A percentile compares a stretch with the other conserved stretches of the same genome.
These are phyloP conservation scores for Caracal caracal DNA, from an alignment of 2,113 vertebrate species.

Conservation along the genomic window DNA sequence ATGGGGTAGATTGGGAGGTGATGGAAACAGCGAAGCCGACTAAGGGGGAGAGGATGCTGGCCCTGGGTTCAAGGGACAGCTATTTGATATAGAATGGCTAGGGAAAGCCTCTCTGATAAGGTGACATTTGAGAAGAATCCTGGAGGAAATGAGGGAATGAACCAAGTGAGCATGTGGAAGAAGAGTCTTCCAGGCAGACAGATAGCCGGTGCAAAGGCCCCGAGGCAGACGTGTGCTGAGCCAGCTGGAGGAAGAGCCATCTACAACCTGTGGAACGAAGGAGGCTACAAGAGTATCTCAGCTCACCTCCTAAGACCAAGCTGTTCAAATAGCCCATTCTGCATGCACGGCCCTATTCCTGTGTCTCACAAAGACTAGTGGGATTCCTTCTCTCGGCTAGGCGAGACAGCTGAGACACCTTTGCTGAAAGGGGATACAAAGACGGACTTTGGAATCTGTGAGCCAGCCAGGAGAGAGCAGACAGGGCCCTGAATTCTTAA, in stretches of 20 bases:
- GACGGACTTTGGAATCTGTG: background rate
- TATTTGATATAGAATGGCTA: background rate
- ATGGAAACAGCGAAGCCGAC: background rate
- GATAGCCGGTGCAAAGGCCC: background rate
- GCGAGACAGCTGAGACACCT: background rate
- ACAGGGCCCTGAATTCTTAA: background rate
- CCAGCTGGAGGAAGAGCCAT: background rate
- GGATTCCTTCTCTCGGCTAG: background rate
- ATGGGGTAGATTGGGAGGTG: no score
- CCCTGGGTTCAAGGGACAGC: background rate
- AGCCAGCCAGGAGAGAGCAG: background rate
- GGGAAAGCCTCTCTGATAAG: background rate
- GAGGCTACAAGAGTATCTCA: background rate
- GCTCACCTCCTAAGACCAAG: background rate
- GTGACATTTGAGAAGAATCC: background rate
- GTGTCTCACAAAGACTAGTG: no score
- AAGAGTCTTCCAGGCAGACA: background rate
- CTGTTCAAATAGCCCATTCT: background rate
- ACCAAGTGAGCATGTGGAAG: background rate
- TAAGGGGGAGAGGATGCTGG: background rate
- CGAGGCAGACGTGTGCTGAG: background rate
- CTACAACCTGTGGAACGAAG: background rate
- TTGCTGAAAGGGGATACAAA: background rate
- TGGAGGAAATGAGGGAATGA: background rate
- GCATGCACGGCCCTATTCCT: background rate